phyloP scores from a whole-genome alignment of 2,888 invertebrate genomes.

The Agriotes lineatus region DNA sequence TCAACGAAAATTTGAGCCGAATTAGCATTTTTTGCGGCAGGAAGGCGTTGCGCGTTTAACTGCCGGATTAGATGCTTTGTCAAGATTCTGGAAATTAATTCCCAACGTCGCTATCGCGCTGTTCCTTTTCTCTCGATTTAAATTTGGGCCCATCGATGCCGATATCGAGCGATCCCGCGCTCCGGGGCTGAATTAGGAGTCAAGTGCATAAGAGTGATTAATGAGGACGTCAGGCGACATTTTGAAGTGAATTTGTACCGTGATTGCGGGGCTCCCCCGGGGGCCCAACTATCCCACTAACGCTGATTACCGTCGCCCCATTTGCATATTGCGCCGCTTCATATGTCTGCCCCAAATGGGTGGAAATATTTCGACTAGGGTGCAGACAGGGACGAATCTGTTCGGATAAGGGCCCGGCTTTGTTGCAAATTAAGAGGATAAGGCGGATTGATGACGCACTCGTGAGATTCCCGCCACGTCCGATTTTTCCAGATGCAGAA shows the following conservation, averaged over 20 bases:
- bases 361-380: background rate
- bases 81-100: constrained; percentile 21
- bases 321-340: constrained; percentile 44
- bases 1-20: constrained; percentile 15
- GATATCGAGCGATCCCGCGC: too few species aligned
- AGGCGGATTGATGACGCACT: too few species aligned
- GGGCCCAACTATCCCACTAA: constrained; percentile 42
- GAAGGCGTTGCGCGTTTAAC: constrained; percentile 23
- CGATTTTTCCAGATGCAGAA: too few species aligned
- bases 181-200: constrained; percentile 40
- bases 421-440: too few species aligned
- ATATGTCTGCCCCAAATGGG: background rate
- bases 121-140: background rate
- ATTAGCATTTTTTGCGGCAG: constrained; percentile 28
- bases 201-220: constrained; percentile 44
- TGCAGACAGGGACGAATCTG: background rate
- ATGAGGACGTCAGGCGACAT: constrained; percentile 52
- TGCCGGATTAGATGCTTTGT: constrained; percentile 24
- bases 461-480: too few species aligned
- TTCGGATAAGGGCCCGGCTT: background rate
- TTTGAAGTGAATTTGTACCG: constrained; percentile 60
- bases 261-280: constrained; percentile 52
- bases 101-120: constrained; percentile 23
- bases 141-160: background rate
- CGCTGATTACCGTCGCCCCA: constrained; percentile 41